These are phyloP conservation scores for Synanthedon tipuliformis DNA, from an alignment of 2,888 invertebrate species.

Conservation along the genomic window DNA sequence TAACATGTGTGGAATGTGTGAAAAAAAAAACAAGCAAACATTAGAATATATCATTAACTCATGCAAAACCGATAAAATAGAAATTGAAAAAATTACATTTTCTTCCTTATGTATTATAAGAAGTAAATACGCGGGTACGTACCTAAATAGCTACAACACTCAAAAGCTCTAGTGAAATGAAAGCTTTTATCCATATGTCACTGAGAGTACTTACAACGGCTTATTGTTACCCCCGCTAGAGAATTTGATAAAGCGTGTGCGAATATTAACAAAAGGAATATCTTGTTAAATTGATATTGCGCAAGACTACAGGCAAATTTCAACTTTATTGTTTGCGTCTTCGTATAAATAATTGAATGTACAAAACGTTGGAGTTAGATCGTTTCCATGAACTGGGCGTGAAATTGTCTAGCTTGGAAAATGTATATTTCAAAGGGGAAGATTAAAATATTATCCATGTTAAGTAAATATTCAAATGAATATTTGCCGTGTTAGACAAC, in stretches of 20 bases:
- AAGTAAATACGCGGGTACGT: neutral
- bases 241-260: conserved; percentile 72
- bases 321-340: conserved; percentile 19
- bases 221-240: conserved; percentile 71
- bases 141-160: conserved; percentile 25
- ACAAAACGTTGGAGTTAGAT: conserved; percentile 27
- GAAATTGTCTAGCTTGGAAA: conserved; percentile 70
- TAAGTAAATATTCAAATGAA: conserved; percentile 73
- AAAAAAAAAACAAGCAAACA: too few relatives aligned
- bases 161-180: conserved; percentile 68
- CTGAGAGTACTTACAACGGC: conserved; percentile 69
- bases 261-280: conserved; percentile 72
- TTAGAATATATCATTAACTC: too few relatives aligned
- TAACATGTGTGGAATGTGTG: too few relatives aligned
- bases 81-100: neutral
- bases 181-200: conserved; percentile 71
- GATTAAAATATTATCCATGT: conserved; percentile 73
- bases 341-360: conserved; percentile 34
- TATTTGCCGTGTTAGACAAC: conserved; percentile 72
- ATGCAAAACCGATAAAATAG: neutral
- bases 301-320: conserved; percentile 29
- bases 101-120: neutral
- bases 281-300: conserved; percentile 70
- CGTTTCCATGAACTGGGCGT: conserved; percentile 46
- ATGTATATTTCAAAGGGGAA: conserved; percentile 71